phyloP scores from a whole-genome alignment of 2,888 invertebrate species.

The Sylvicola fuscatus region DNA sequence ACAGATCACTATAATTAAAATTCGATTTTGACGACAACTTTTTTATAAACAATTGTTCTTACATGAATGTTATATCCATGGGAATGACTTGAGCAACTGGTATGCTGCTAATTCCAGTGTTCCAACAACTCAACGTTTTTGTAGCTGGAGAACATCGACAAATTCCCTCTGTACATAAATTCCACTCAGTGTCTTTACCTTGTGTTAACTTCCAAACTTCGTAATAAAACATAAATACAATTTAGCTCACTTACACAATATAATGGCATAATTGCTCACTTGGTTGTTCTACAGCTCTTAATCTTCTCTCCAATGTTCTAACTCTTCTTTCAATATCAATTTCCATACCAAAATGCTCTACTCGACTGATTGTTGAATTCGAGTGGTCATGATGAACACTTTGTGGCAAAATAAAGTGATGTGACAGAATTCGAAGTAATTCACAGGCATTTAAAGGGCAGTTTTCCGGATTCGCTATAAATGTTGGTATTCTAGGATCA shows the following conservation, averaged over 20 bases:
- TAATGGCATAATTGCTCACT: slow-evolving; percentile 22
- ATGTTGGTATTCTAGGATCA: slow-evolving; percentile 10
- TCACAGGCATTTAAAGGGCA: slow-evolving; percentile 29
- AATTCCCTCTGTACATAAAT: slow-evolving; percentile 37
- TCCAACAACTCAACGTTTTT: slow-evolving; percentile 42
- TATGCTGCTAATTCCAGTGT: slow-evolving; percentile 30
- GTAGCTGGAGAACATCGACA: slow-evolving; percentile 43
- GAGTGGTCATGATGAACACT: neutral
- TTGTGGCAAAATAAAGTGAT: slow-evolving; percentile 14
- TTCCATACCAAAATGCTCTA: slow-evolving; percentile 3
- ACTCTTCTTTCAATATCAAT: slow-evolving; percentile 14
- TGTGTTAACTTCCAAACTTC: slow-evolving; percentile 35
- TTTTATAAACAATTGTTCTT: slow-evolving; percentile 12
- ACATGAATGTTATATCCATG: slow-evolving; percentile 36
- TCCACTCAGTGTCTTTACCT: slow-evolving; percentile 29
- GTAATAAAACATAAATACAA: slow-evolving; percentile 5
- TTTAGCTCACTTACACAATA: neutral
- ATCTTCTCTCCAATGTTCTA: slow-evolving; percentile 32
- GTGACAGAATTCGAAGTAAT: slow-evolving; percentile 21
- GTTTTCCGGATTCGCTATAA: slow-evolving; percentile 12
- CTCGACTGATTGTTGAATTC: slow-evolving; percentile 1
- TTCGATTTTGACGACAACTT: neutral
- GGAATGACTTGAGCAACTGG: slow-evolving; percentile 41
- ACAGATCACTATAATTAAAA: slow-evolving; percentile 34
- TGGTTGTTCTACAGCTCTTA: slow-evolving; percentile 42